Base-by-base conservation (phyloP, 92 coral and sea anemone genomes). In the Hydrozoanthus gracilis region DNA sequence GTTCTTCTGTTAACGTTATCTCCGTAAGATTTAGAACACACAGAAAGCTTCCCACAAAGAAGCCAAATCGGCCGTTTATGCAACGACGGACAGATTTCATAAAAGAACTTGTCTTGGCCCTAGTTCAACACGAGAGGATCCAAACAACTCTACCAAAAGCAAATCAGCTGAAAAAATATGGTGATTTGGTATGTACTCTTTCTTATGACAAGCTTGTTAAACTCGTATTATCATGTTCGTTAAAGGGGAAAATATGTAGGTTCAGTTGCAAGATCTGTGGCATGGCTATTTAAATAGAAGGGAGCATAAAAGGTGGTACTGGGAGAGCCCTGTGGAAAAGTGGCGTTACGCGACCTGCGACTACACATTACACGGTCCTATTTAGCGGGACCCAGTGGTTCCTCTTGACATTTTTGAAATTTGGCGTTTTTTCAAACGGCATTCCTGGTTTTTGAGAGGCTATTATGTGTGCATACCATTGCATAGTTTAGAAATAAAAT, bases 61-160 rank as follows among this genome's bases (percentile, higher is more conserved):
- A 91, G 69, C 83, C 84, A 45, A 84, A 88, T 15, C 95, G 93
- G 27, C 96, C 97, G 35, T 97, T 97, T 77, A 94, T 97, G 27
- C 92, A 95, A 77, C 83, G 92, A 71, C 89, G 99, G 61, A 97
- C 99, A 70, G 95, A 97, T 88, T 82, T 97, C 46, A 95, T 97
- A 17, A 97, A 97, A 72, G 89, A 88, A 84, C 88, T 97, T 3
- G 92, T 94, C 46, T 74, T 95, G 55, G 96, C 97, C 56, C 89
- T 97, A 20, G 95, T 97, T 8, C 92, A 95, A 86, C 90, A 92
- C 90, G 99, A 97, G 82, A 90, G 99, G 47, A 83, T 97, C 64
- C 99, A 97, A 76, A 97, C 99, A 10, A 97, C 99, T 39, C 88
- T 93, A 49, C 95, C 90, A 68, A 97, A 95, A 76, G 99, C 99